Evolutionary conservation across 2,888 invertebrate genomes (phyloP).

Genomic region (Oithona nana): DNA sequence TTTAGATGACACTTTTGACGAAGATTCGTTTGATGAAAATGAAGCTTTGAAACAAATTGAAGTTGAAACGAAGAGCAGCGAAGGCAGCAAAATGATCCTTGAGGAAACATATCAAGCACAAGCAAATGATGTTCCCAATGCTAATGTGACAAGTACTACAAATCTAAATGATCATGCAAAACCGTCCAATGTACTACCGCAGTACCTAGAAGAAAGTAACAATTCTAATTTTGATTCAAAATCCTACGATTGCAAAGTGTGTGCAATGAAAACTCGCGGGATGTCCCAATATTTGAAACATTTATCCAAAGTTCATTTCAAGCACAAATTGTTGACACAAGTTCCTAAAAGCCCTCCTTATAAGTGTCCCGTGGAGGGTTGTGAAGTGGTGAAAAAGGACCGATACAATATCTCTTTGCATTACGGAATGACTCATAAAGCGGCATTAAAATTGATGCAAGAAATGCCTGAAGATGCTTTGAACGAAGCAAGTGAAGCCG

Average conservation of each 20-base stretch:
- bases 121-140: no score
- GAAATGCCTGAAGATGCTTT: conserved; percentile 7
- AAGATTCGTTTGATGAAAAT: no score
- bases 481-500: background rate
- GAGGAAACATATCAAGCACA: no score
- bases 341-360: conserved; percentile 7
- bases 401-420: conserved; percentile 12
- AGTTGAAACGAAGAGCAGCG: no score
- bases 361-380: conserved; percentile 7
- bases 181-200: no score
- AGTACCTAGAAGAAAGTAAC: no score
- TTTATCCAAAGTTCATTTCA: conserved; percentile 12
- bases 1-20: no score
- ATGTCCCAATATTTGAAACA: conserved; percentile 3
- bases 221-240: background rate
- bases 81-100: no score
- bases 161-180: no score
- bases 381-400: background rate
- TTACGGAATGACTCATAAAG: conserved; percentile 13
- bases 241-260: conserved; percentile 8
- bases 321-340: background rate
- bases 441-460: background rate
- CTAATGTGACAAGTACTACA: no score
- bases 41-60: no score
- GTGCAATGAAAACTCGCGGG: background rate